Evolutionary conservation across 2,797 vertebrate genomes (phyloP).

Genomic region (Lepidocolaptes lacrymiger): DNA sequence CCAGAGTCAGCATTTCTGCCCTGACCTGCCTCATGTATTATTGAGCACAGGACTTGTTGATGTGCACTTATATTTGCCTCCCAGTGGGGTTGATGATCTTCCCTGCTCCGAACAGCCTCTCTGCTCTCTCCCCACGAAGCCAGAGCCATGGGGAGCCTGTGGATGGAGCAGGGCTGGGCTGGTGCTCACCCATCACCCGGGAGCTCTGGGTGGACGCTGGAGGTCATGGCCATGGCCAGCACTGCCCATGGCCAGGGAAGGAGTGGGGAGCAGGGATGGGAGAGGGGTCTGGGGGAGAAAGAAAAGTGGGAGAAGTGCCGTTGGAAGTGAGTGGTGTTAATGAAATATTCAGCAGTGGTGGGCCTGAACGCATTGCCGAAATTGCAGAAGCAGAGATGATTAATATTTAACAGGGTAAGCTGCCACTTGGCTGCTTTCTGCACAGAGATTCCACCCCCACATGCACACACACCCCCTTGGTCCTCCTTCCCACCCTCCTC

Average conservation of each 20-base stretch:
- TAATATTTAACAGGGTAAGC: slow-evolving; percentile 79
- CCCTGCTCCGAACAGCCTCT: background rate
- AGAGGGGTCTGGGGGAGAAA: slow-evolving; percentile 8
- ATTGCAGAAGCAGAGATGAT: slow-evolving; percentile 78
- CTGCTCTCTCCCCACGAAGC: background rate
- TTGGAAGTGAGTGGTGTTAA: slow-evolving; percentile 73
- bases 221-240: accelerated
- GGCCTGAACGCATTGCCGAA: slow-evolving; percentile 75
- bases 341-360: slow-evolving; percentile 81
- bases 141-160: accelerated
- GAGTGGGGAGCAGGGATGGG: background rate
- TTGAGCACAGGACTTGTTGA: slow-evolving; percentile 55
- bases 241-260: background rate
- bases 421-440: slow-evolving; percentile 77
- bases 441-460: slow-evolving; percentile 64
- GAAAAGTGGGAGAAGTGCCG: slow-evolving; percentile 66
- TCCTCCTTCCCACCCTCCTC: background rate
- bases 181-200: background rate
- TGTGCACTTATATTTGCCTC: slow-evolving; percentile 11
- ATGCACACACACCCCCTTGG: background rate
- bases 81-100: slow-evolving; percentile 8
- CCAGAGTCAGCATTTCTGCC: slow-evolving; percentile 61
- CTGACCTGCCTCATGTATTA: slow-evolving; percentile 61
- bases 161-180: background rate
- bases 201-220: background rate